Evolutionary conservation across 2,113 vertebrate species (phyloP), one percentile per base, ranked within the genome.

Genomic region (Colaptes auratus): DNA sequence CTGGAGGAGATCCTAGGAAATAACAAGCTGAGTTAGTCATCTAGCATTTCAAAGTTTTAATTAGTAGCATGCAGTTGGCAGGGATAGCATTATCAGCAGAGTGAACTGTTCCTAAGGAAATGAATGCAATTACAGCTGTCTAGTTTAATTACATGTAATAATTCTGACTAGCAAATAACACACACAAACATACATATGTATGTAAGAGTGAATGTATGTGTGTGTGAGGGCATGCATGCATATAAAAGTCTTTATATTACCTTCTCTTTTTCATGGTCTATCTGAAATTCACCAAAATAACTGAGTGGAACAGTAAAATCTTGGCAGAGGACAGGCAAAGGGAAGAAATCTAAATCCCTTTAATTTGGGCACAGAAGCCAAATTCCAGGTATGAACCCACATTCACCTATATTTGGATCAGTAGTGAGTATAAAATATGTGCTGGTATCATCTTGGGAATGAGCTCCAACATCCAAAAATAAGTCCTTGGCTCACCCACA

Each of bases 1-100:
- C 93, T 46, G 98, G 96, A 83, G 98, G 97, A 94, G 98, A 98
- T 89, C 98, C 98, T 98, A 93, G 94, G 88, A 96, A 97, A 88
- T 82, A 97, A 97, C 76, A 95, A 92, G 78, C 61, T 60, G 72
- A 87, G 59, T 95, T 92, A 95, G 81, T 95, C 89, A 92, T 79
- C 76, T 86, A 88, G 61, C 76, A 91, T 96, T 96, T 96, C 91
- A 87, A 83, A 93, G 83, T 92, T 89, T 93, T 96, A 94, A 95
- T 94, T 95, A 92, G 88, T 61, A 92, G 91, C 91, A 95, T 65
- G 66, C 69, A 91, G 53, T 94, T 96, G 94, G 92, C 93, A 95
- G 75, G 76, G 78, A 88, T 9, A 96, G 79, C 65, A 69, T 69
- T 86, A 88, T 88, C 16, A 3, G 88, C 88, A 88, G 82, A 94